Evolutionary conservation across 2,888 invertebrate species (phyloP).

Genomic region (Drosophila glabriapex): DNA sequence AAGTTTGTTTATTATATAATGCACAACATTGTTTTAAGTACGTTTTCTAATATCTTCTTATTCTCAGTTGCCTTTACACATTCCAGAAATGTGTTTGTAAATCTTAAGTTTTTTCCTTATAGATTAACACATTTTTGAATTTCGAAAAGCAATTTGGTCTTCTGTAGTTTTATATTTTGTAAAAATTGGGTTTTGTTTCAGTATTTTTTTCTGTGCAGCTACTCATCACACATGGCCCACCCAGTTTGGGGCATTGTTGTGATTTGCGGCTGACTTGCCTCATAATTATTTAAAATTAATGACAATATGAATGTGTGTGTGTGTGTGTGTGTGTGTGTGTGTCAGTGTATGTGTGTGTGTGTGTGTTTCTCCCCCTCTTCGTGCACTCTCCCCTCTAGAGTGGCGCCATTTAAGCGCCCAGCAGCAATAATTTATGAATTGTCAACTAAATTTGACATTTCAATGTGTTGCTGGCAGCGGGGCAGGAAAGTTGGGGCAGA

Average conservation of each 20-base stretch:
- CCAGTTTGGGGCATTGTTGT: slow-evolving; percentile 67
- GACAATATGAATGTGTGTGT: slow-evolving; percentile 69
- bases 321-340: neutral
- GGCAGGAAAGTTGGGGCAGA: neutral
- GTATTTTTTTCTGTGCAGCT: neutral
- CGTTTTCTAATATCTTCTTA: neutral
- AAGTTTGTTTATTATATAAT: neutral
- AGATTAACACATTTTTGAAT: neutral
- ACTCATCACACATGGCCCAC: slow-evolving; percentile 67
- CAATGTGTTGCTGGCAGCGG: slow-evolving; percentile 76
- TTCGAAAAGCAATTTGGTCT: neutral
- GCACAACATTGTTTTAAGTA: neutral
- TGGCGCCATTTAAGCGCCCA: slow-evolving; percentile 83
- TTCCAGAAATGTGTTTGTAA: neutral
- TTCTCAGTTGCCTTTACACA: neutral
- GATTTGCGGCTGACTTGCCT: slow-evolving; percentile 64
- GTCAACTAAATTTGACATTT: slow-evolving; percentile 85
- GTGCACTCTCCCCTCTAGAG: slow-evolving; percentile 23
- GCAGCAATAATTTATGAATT: slow-evolving; percentile 84
- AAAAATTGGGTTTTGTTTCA: neutral
- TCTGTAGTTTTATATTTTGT: neutral
- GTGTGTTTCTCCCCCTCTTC: neutral
- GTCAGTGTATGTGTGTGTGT: slow-evolving; percentile 14
- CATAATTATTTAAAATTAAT: slow-evolving; percentile 81
- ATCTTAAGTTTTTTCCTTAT: neutral